Percentiles rank a stretch among this genome's conserved stretches.
phyloP scores from a whole-genome alignment of 92 coral and sea anemone genomes.

The Montipora capitata region DNA sequence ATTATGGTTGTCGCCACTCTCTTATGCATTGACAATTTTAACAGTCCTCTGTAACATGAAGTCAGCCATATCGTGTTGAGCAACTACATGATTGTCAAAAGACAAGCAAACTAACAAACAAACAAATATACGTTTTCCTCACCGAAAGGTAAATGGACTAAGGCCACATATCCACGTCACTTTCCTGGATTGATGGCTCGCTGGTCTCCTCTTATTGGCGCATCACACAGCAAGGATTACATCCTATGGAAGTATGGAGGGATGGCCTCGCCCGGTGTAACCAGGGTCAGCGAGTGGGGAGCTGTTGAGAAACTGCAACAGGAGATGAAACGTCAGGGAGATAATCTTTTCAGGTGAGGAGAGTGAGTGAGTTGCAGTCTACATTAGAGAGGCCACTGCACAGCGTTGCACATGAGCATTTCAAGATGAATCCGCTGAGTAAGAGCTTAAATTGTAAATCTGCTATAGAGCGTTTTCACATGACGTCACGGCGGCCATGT shows the following conservation, averaged over 20 bases:
- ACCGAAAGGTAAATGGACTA: conserved; percentile 87
- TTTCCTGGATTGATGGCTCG: conserved; percentile 93
- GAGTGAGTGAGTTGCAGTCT: no score
- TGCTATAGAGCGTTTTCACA: no score
- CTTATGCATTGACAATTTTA: no score
- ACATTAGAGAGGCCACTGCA: background rate
- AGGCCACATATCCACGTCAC: conserved; percentile 87
- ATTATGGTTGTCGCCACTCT: no score
- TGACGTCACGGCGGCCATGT: no score
- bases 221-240: conserved; percentile 90
- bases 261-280: conserved; percentile 88
- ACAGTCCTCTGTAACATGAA: no score
- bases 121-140: background rate
- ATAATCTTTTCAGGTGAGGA: conserved; percentile 67
- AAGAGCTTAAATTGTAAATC: no score
- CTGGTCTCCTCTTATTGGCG: conserved; percentile 95
- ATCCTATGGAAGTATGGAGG: conserved; percentile 89
- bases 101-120: no score
- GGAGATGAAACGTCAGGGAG: conserved; percentile 78
- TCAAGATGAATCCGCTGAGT: no score
- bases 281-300: conserved; percentile 94
- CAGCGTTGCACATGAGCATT: background rate
- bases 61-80: no score
- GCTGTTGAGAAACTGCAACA: conserved; percentile 76
- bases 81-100: no score